Conservation (phyloP, 2,113 vertebrate species). For the Neolamprologus variostigma region DNA sequence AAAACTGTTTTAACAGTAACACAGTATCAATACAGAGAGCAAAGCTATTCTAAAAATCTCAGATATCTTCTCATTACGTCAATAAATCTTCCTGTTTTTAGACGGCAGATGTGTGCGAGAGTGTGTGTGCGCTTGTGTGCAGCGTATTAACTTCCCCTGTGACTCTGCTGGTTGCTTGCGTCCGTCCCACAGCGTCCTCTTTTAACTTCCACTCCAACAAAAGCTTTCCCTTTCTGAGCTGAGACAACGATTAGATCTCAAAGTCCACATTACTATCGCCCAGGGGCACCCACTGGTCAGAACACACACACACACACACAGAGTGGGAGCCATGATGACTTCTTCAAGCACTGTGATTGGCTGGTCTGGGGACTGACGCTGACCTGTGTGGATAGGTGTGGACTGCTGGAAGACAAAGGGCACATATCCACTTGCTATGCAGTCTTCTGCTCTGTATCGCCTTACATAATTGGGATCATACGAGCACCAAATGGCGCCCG, state of each 20-base stretch:
- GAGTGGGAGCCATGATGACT: not conserved
- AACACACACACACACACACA: not conserved
- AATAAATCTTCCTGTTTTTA: not conserved
- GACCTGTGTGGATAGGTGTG: conserved; percentile 47
- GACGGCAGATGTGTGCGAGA: not conserved
- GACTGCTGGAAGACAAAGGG: conserved; percentile 54
- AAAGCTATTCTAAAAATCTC: not conserved
- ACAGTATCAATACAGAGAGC: not conserved
- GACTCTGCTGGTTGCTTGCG: not conserved
- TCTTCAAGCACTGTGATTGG: conserved; percentile 39
- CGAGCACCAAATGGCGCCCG: conserved; percentile 64
- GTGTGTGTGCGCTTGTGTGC: not conserved
- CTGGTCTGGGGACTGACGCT: not conserved
- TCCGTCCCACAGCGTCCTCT: conserved; percentile 8
- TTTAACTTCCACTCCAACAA: conserved; percentile 35
- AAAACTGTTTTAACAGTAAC: not conserved
- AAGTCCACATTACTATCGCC: conserved; percentile 45
- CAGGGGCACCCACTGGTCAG: conserved; percentile 26
- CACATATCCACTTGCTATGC: conserved; percentile 60
- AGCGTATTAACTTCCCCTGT: not conserved
- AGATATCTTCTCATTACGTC: not conserved
- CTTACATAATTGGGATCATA: conserved; percentile 66
- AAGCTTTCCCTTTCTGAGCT: conserved; percentile 26
- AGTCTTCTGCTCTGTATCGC: conserved; percentile 54
- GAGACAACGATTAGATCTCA: conserved; percentile 39